phyloP scores from a whole-genome alignment of 2,888 invertebrate genomes.

The Parelbella ahira region DNA sequence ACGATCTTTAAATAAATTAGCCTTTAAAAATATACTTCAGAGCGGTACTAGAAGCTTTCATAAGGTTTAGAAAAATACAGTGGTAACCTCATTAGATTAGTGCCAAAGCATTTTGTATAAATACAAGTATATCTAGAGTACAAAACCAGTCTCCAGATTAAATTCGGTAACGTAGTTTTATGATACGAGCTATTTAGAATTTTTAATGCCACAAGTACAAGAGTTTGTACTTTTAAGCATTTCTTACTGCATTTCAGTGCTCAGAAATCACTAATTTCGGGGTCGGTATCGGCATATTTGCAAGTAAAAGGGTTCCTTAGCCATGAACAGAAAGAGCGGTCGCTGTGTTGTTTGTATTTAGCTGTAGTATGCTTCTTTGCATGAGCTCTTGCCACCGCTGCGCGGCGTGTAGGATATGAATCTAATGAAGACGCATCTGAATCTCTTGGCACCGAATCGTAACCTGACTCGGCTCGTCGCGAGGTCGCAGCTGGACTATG shows the following conservation, averaged over 20 bases:
- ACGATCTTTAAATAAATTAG: constrained; percentile 33
- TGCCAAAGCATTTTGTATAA: constrained; percentile 71
- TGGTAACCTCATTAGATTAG: constrained; percentile 64
- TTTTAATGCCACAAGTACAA: constrained; percentile 39
- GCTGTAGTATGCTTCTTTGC: constrained; percentile 79
- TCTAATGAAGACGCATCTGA: constrained; percentile 93
- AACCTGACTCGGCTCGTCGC: constrained; percentile 92
- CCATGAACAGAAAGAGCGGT: constrained; percentile 88
- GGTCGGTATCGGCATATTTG: constrained; percentile 87
- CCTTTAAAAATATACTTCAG: constrained; percentile 42
- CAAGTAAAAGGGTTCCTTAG: constrained; percentile 88
- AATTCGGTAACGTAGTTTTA: constrained; percentile 81
- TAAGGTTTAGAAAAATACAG: constrained; percentile 75
- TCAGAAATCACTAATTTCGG: constrained; percentile 84
- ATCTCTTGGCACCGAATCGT: constrained; percentile 94
- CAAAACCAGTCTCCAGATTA: constrained; percentile 82
- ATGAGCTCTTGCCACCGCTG: constrained; percentile 72
- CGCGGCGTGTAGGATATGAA: constrained; percentile 80
- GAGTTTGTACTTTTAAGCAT: constrained; percentile 30
- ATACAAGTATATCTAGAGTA: constrained; percentile 70
- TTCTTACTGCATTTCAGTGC: constrained; percentile 32
- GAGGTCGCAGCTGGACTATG: constrained; percentile 89
- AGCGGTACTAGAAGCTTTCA: constrained; percentile 55
- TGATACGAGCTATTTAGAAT: constrained; percentile 60
- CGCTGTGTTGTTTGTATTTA: constrained; percentile 85